Conservation (phyloP, 1,140 invertebrate genomes). For the Eubasilissa regina region DNA sequence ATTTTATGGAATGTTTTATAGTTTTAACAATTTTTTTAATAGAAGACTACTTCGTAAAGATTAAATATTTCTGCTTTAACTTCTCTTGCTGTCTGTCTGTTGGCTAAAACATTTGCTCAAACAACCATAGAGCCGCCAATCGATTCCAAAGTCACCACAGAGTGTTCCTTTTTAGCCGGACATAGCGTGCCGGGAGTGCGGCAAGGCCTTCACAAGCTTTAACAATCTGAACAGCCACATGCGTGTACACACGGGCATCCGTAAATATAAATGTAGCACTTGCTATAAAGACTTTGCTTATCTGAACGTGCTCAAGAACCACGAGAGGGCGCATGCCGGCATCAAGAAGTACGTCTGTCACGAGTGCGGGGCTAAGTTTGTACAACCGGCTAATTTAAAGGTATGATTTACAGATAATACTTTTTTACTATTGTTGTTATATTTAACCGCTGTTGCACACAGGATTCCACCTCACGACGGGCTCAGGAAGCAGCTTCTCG, state of each 20-base stretch:
- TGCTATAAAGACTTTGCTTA: slow-evolving; percentile 82
- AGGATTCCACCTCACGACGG: no score
- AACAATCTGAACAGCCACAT: slow-evolving; percentile 76
- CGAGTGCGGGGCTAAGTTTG: slow-evolving; percentile 69
- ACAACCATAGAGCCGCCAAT: background rate
- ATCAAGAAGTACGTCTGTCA: slow-evolving; percentile 69
- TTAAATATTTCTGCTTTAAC: no score
- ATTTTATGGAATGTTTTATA: no score
- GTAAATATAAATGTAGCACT: slow-evolving; percentile 84
- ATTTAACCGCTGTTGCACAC: no score
- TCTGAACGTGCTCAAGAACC: slow-evolving; percentile 70
- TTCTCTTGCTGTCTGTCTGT: no score
- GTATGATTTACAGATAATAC: slow-evolving; percentile 18
- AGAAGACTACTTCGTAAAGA: no score
- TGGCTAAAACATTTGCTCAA: no score
- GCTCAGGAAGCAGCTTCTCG: no score
- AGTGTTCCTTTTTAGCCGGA: slow-evolving; percentile 62
- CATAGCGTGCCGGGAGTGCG: slow-evolving; percentile 68
- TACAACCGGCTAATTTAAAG: slow-evolving; percentile 66
- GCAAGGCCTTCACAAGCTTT: slow-evolving; percentile 67
- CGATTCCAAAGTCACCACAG: slow-evolving; percentile 9
- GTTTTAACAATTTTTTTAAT: no score
- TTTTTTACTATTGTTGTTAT: no score
- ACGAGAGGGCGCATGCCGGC: slow-evolving; percentile 68
- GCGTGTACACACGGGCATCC: slow-evolving; percentile 85